Evolutionary conservation across 2,113 vertebrate genomes (phyloP), one percentile per base, ranked within the genome.

Genomic region (Archocentrus centrarchus): DNA sequence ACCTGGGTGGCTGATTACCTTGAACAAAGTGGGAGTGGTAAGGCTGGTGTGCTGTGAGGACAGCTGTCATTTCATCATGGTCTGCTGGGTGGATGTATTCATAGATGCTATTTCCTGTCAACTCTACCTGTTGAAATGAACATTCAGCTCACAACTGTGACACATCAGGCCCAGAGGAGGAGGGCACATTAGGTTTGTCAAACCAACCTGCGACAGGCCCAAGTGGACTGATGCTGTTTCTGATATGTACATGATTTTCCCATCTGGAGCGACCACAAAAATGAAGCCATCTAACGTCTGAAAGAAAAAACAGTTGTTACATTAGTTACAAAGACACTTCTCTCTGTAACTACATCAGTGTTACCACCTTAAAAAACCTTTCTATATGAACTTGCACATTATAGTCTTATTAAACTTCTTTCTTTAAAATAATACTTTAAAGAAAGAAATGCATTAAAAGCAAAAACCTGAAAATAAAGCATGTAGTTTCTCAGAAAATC

Each of bases 221-320:
- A 99, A 90, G 88, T 99, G 98, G 70, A 99, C 98, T 0, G 98
- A 99, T 2, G 98, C 98, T 0, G 98, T 99, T 93, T 99, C 98
- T 1, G 98, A 99, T 89, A 99, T 99, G 94, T 99, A 99, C 98
- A 99, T 99, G 87, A 99, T 99, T 94, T 99, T 99, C 37, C 98
- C 98, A 77, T 99, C 98, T 1, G 98, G 98, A 79, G 98, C 98
- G n/a, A 99, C 98, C 44, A 99, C 98, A 47, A 99, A 99, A 90
- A 99, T 98, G 93, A 99, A 99, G 85, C 98, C 98, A 17, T 99
- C 98, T 92, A 99, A 91, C 0, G 98, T 99, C 98, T 99, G 93
- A 84, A 81, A 93, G 50, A 82, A 82, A 81, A n/a, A 39, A 59
- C 0, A 32, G 2, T 75, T 10, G 32, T 27, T 57, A 1, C 7